Evolutionary conservation across 2,888 invertebrate genomes (phyloP), one percentile per base, ranked within the genome.

Genomic region (Chironomus tentans): DNA sequence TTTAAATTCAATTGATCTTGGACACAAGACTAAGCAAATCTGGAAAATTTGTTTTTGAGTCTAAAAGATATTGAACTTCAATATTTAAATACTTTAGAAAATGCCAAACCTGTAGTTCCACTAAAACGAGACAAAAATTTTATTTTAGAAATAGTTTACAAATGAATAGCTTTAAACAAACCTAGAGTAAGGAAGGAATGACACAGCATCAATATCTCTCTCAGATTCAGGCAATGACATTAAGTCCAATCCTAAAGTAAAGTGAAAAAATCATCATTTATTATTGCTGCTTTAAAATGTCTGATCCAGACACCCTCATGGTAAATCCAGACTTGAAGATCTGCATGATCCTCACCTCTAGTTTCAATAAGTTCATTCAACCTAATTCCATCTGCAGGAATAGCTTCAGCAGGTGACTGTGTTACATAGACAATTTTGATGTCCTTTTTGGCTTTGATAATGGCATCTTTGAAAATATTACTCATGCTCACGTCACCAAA

Each of bases 51-150:
- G n/a, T n/a, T n/a, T n/a, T n/a, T n/a, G n/a, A n/a, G n/a, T n/a
- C n/a, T n/a, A n/a, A n/a, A n/a, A n/a, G n/a, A n/a, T n/a, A n/a
- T n/a, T n/a, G n/a, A n/a, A n/a, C n/a, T n/a, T n/a, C n/a, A n/a
- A n/a, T n/a, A n/a, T n/a, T n/a, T n/a, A n/a, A n/a, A n/a, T n/a
- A n/a, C n/a, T n/a, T n/a, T n/a, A n/a, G n/a, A n/a, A n/a, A n/a
- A n/a, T n/a, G n/a, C n/a, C n/a, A n/a, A n/a, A n/a, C n/a, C 95
- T 0, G 94, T 95, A 0, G 95, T 95, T 76, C 84, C 84, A 24
- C 74, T 73, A 24, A 24, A 24, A 24, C 3, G 22, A 3, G 22
- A n/a, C n/a, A n/a, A 24, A 24, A 24, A 24, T 24, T n/a, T n/a
- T n/a, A n/a, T n/a, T n/a, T n/a, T n/a, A n/a, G 22, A 24, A 24